phyloP scores from a whole-genome alignment of 2,888 invertebrate genomes.

The Microctonus aethiopoides region DNA sequence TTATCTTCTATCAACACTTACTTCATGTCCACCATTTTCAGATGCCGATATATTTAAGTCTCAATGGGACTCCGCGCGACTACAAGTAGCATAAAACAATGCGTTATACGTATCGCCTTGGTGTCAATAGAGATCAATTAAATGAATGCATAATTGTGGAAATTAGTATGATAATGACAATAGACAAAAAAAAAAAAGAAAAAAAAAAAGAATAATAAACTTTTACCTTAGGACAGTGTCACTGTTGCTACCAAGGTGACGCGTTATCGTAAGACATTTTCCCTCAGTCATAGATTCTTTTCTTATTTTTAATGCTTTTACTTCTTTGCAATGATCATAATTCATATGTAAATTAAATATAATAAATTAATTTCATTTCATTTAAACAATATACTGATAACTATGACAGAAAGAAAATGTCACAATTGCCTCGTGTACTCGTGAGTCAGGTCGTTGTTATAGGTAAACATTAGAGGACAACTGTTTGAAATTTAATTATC shows the following conservation, averaged over 20 bases:
- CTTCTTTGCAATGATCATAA: slow-evolving; percentile 23
- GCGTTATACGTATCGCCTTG: slow-evolving; percentile 16
- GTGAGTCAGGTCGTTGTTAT: slow-evolving; percentile 43
- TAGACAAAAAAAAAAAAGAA: neutral
- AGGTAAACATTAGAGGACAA: slow-evolving; percentile 32
- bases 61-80: slow-evolving; percentile 36
- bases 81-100: slow-evolving; percentile 22
- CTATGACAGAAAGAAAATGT: slow-evolving; percentile 49
- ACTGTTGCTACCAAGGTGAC: slow-evolving; percentile 25
- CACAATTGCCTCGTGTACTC: slow-evolving; percentile 43
- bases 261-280: slow-evolving; percentile 39
- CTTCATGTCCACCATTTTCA: slow-evolving; percentile 43
- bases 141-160: neutral
- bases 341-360: slow-evolving; percentile 14
- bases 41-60: slow-evolving; percentile 44
- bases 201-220: neutral
- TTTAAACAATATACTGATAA: slow-evolving; percentile 32
- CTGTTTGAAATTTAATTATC: slow-evolving; percentile 36
- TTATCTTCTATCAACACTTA: slow-evolving; percentile 23
- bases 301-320: neutral
- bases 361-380: slow-evolving; percentile 20
- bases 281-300: slow-evolving; percentile 23
- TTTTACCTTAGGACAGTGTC: neutral
- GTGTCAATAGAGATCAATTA: neutral
- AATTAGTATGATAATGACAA: slow-evolving; percentile 2